Evolutionary conservation across 2,113 vertebrate genomes (phyloP).

Genomic region (Gadus chalcogrammus): DNA sequence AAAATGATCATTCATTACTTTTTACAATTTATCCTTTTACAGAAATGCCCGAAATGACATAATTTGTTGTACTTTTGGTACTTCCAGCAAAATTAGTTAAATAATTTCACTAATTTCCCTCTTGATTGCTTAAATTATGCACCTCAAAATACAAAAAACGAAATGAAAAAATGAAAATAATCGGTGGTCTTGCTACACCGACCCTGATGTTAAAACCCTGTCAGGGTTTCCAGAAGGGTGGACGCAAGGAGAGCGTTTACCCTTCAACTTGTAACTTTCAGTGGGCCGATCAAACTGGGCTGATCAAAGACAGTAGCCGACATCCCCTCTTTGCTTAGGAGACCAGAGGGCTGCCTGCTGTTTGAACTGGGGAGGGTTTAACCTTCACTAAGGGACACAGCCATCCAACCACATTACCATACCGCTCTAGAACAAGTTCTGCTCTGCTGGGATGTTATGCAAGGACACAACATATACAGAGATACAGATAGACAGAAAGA

Average conservation of each 20-base stretch:
- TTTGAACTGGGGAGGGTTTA: constrained; percentile 1
- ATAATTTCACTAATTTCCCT: no score
- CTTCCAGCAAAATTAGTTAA: no score
- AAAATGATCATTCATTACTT: neutral
- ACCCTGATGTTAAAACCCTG: neutral
- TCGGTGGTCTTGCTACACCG: no score
- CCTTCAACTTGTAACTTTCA: constrained; percentile 6
- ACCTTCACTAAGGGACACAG: neutral
- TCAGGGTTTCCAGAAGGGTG: neutral
- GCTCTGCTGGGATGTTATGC: neutral
- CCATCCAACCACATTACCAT: neutral
- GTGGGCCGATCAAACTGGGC: neutral
- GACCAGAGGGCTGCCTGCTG: constrained; percentile 5
- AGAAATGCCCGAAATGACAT: no score
- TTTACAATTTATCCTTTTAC: no score
- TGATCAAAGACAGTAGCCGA: constrained; percentile 8
- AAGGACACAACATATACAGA: neutral
- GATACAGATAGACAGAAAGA: no score
- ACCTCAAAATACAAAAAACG: no score
- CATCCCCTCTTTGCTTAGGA: constrained; percentile 4
- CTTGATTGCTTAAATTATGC: no score
- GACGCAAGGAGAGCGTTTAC: neutral
- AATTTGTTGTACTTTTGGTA: no score
- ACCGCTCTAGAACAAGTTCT: neutral
- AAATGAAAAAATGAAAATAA: no score